A percentile compares a stretch with the other conserved stretches of the same genome.
phyloP scores from a whole-genome alignment of 2,113 vertebrate species.

The Porphyrio hochstetteri region DNA sequence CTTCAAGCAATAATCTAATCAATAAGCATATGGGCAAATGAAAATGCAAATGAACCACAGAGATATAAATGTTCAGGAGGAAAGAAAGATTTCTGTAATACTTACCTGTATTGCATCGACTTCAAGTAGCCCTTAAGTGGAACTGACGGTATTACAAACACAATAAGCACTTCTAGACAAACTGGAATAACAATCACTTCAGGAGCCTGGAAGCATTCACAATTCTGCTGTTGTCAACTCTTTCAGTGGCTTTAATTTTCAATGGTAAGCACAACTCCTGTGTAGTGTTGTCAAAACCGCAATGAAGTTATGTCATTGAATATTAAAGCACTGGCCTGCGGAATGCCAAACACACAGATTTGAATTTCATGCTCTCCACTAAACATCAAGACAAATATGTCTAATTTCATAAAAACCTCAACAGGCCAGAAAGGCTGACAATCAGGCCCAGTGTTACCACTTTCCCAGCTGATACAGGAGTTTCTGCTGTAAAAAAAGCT shows the following conservation, averaged over 20 bases:
- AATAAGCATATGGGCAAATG: slow-evolving; percentile 37
- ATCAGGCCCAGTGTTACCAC: slow-evolving; percentile 37
- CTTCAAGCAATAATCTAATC: slow-evolving; percentile 48
- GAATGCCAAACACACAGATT: slow-evolving; percentile 81
- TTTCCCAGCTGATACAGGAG: slow-evolving; percentile 41
- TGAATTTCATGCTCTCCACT: slow-evolving; percentile 83
- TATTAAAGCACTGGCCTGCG: slow-evolving; percentile 77
- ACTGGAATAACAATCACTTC: slow-evolving; percentile 84
- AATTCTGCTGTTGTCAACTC: slow-evolving; percentile 85
- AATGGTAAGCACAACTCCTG: slow-evolving; percentile 83
- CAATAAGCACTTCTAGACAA: slow-evolving; percentile 85
- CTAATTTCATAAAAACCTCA: slow-evolving; percentile 83
- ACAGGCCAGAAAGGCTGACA: slow-evolving; percentile 71
- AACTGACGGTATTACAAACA: slow-evolving; percentile 85
- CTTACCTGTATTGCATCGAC: slow-evolving; percentile 70
- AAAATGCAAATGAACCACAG: slow-evolving; percentile 55
- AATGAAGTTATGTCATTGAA: slow-evolving; percentile 87
- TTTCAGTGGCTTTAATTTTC: slow-evolving; percentile 86
- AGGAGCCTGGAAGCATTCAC: slow-evolving; percentile 77
- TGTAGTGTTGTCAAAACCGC: slow-evolving; percentile 81
- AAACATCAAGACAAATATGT: slow-evolving; percentile 86
- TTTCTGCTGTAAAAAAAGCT: not conserved
- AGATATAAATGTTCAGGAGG: slow-evolving; percentile 14
- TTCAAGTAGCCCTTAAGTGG: slow-evolving; percentile 80
- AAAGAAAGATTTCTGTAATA: slow-evolving; percentile 68